phyloP scores from a whole-genome alignment of 2,797 vertebrate genomes.

The Prionace glauca region DNA sequence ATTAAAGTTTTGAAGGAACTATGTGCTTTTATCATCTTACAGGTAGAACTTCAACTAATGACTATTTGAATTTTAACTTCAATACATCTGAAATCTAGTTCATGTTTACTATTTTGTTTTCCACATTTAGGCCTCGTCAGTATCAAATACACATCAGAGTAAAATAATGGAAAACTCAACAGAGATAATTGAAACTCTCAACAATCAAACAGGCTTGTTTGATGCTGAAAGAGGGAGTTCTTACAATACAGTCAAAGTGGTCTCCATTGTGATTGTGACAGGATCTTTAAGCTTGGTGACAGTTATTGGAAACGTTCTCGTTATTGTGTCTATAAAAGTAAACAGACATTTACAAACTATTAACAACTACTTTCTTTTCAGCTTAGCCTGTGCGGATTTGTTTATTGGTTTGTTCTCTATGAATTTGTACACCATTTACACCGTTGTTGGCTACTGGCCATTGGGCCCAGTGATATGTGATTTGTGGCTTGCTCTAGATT shows the following conservation, averaged over 20 bases:
- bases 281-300: too few relatives aligned
- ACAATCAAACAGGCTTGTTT: slow-evolving; percentile 63
- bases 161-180: slow-evolving; percentile 79
- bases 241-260: slow-evolving; percentile 43
- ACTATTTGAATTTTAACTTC: too few relatives aligned
- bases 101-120: slow-evolving; percentile 35
- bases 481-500: too few relatives aligned
- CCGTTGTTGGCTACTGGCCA: too few relatives aligned
- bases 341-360: slow-evolving; percentile 95
- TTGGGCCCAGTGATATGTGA: too few relatives aligned
- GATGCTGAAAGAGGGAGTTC: slow-evolving; percentile 58
- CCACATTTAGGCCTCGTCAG: slow-evolving; percentile 48
- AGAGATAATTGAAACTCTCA: slow-evolving; percentile 73
- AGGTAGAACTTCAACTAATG: background rate
- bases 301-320: too few relatives aligned
- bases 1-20: too few relatives aligned
- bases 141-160: background rate
- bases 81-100: background rate
- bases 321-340: slow-evolving; percentile 44
- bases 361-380: slow-evolving; percentile 98
- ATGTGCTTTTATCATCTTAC: background rate
- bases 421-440: too few relatives aligned
- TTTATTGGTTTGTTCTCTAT: too few relatives aligned
- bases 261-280: too few relatives aligned
- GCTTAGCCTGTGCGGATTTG: slow-evolving; percentile 57